Evolutionary conservation across 2,113 vertebrate genomes (phyloP).

Genomic region (human (Homo sapiens)): DNA sequence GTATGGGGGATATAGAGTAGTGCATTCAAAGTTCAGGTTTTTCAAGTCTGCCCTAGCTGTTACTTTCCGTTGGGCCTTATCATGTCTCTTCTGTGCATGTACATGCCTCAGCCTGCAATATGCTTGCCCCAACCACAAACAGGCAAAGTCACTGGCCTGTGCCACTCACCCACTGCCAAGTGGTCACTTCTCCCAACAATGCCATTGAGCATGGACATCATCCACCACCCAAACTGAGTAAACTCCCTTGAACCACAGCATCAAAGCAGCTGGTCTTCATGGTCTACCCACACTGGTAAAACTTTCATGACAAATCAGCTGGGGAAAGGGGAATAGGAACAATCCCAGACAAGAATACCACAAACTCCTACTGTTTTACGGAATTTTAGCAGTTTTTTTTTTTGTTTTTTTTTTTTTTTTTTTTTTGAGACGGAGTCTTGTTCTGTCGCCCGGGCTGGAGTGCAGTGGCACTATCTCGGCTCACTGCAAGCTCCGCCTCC

Average conservation of each 20-base stretch:
- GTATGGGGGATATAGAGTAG: not conserved
- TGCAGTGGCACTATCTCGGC: no score
- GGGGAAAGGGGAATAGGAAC: not conserved
- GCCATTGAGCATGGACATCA: not conserved
- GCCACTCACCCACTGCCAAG: not conserved
- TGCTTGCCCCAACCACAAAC: not conserved
- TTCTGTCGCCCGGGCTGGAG: no score
- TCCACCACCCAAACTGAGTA: not conserved
- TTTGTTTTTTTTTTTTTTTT: constrained; percentile 37
- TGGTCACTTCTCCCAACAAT: not conserved
- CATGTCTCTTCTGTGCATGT: not conserved
- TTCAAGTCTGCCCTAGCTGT: not conserved
- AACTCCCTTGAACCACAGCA: not conserved
- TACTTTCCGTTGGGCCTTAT: not conserved
- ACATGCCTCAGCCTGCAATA: not conserved
- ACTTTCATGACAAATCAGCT: not conserved
- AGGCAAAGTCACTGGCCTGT: not conserved
- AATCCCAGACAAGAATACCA: not conserved
- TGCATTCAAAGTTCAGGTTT: not conserved
- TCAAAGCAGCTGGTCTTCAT: not conserved
- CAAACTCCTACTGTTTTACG: not conserved
- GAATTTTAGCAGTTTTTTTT: not conserved
- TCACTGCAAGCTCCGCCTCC: no score
- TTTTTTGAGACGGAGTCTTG: not conserved
- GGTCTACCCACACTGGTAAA: not conserved